A percentile compares a stretch with the other conserved stretches of the same genome.
Evolutionary conservation across 2,888 invertebrate genomes (phyloP).

Genomic region (Rosalia funebris): DNA sequence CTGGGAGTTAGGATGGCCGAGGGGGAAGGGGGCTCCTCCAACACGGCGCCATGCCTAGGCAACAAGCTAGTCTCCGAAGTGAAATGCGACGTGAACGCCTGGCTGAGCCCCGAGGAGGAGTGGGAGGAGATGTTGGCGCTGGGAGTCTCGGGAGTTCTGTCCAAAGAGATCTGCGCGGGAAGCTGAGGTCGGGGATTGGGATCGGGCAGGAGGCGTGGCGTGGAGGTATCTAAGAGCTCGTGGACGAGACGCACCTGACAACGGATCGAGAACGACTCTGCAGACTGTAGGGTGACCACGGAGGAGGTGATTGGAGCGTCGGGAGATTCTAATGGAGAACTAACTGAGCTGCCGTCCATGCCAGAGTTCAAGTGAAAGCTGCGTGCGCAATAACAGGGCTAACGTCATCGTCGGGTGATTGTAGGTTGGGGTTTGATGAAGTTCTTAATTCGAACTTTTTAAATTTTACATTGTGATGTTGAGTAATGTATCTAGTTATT

Average conservation of each 20-base stretch:
- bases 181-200: conserved; percentile 32
- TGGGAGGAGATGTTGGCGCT: conserved; percentile 70
- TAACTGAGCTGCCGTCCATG: conserved; percentile 79
- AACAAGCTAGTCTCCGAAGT: conserved; percentile 56
- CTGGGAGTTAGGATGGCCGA: conserved; percentile 71
- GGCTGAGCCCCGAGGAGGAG: conserved; percentile 55
- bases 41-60: conserved; percentile 45
- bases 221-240: conserved; percentile 31
- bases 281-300: conserved; percentile 73
- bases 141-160: conserved; percentile 58
- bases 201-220: conserved; percentile 31
- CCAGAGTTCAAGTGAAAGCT: conserved; percentile 87
- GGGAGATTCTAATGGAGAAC: conserved; percentile 86
- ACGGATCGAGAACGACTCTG: conserved; percentile 68
- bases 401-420: conserved; percentile 29
- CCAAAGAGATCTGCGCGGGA: conserved; percentile 55
- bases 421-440: not conserved
- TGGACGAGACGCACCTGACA: conserved; percentile 63
- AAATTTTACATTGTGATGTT: no score
- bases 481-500: no score
- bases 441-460: not conserved
- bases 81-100: conserved; percentile 60
- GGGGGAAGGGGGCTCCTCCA: conserved; percentile 64
- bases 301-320: conserved; percentile 77
- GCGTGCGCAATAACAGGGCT: conserved; percentile 57